Percentiles rank a stretch among this genome's conserved stretches.
Conservation (phyloP, 2,797 vertebrate genomes). For the Poecile montanus region DNA sequence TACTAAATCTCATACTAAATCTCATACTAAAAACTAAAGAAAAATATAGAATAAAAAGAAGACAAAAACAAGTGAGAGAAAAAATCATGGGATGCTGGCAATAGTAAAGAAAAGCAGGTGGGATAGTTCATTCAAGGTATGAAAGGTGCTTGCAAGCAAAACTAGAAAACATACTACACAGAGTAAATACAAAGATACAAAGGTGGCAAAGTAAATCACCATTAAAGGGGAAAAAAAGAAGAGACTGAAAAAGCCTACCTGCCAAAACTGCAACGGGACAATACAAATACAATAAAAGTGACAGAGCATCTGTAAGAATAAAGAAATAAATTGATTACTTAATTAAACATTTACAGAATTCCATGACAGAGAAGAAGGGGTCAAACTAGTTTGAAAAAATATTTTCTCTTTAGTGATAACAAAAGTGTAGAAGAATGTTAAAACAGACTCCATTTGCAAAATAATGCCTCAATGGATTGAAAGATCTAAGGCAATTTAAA, state of each 20-base stretch:
- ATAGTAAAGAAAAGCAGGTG: background rate
- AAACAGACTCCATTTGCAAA: background rate
- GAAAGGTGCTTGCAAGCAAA: background rate
- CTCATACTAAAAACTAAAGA: background rate
- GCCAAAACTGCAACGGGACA: background rate
- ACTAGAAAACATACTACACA: background rate
- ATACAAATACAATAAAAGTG: background rate
- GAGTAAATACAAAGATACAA: background rate
- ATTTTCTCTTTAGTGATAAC: background rate
- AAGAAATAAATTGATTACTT: background rate
- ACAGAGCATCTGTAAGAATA: background rate
- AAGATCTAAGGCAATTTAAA: background rate
- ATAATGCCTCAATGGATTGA: background rate
- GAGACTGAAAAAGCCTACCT: background rate
- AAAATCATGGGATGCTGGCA: background rate
- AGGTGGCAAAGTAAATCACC: background rate
- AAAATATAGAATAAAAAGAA: background rate
- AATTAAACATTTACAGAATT: background rate
- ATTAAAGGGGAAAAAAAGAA: background rate
- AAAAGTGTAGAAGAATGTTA: background rate
- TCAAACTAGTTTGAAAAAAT: background rate
- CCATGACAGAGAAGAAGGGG: background rate
- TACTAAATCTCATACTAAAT: too few relatives aligned
- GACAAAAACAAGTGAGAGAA: background rate
- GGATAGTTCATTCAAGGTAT: background rate